Conservation (phyloP, 1,140 invertebrate species). For the Drosophila burlai region DNA sequence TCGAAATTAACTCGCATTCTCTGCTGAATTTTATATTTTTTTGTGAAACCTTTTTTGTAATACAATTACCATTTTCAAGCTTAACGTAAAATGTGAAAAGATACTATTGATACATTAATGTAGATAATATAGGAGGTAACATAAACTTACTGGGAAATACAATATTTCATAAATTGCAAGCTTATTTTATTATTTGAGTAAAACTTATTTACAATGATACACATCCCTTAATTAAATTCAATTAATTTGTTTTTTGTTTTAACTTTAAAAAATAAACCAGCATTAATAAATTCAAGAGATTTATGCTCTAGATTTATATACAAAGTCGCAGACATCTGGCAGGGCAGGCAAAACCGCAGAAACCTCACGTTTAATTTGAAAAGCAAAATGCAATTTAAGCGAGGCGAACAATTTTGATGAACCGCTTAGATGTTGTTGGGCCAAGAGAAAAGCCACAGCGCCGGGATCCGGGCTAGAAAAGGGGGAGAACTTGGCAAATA, state of each 20-base stretch:
- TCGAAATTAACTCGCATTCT: not conserved
- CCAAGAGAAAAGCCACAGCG: slow-evolving; percentile 26
- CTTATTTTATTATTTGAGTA: too few species aligned
- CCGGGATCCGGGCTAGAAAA: not conserved
- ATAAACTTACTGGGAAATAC: too few species aligned
- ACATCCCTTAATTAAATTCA: not conserved
- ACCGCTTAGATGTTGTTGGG: slow-evolving; percentile 56
- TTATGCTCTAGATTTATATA: slow-evolving; percentile 22
- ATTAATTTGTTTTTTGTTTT: not conserved
- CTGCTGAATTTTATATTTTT: not conserved
- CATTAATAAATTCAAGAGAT: slow-evolving; percentile 2
- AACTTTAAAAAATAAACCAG: not conserved
- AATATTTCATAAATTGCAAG: too few species aligned
- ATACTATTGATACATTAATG: too few species aligned
- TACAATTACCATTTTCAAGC: too few species aligned
- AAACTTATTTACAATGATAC: too few species aligned
- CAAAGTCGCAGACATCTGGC: slow-evolving; percentile 22
- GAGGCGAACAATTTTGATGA: slow-evolving; percentile 61
- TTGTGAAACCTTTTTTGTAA: too few species aligned
- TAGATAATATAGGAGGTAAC: too few species aligned
- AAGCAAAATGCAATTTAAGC: slow-evolving; percentile 71
- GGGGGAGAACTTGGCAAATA: slow-evolving; percentile 48
- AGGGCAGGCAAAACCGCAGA: slow-evolving; percentile 39
- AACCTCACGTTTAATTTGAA: slow-evolving; percentile 65
- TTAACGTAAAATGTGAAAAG: too few species aligned